A percentile compares a stretch with the other conserved stretches of the same genome.
Evolutionary conservation across 2,888 invertebrate species (phyloP).

Genomic region (Halocaridina rubra): DNA sequence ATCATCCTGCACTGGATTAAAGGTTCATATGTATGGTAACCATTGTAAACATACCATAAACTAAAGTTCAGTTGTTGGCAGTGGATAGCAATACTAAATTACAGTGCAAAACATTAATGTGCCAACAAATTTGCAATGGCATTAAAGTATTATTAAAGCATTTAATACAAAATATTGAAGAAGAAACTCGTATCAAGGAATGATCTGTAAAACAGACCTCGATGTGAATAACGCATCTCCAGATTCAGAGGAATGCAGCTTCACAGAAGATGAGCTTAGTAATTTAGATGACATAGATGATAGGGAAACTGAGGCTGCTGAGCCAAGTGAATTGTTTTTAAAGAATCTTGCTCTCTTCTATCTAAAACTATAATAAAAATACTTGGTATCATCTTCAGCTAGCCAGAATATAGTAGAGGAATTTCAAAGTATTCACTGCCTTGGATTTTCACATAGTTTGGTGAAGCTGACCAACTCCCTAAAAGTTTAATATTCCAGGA

Average conservation of each 20-base stretch:
- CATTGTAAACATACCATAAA: neutral
- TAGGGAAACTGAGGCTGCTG: too few relatives aligned
- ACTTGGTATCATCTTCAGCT: too few relatives aligned
- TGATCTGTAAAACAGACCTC: too few relatives aligned
- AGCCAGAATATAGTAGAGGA: too few relatives aligned
- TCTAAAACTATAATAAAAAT: too few relatives aligned
- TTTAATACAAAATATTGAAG: conserved; percentile 2
- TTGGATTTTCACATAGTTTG: neutral
- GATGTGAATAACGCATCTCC: too few relatives aligned
- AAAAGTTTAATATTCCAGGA: neutral
- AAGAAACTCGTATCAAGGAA: too few relatives aligned
- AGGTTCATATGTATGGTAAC: neutral
- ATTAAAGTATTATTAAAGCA: neutral
- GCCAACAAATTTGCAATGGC: neutral
- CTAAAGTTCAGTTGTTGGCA: neutral
- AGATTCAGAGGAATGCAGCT: too few relatives aligned
- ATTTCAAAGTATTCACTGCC: neutral
- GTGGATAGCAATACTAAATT: neutral
- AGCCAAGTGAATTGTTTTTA: too few relatives aligned
- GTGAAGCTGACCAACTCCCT: neutral
- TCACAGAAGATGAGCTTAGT: too few relatives aligned
- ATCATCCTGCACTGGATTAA: neutral
- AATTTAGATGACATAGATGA: too few relatives aligned
- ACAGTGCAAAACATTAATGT: neutral
- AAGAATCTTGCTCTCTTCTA: too few relatives aligned